These are phyloP conservation scores for Etheostoma spectabile DNA, from an alignment of 2,113 vertebrate species.

Conservation along the genomic window DNA sequence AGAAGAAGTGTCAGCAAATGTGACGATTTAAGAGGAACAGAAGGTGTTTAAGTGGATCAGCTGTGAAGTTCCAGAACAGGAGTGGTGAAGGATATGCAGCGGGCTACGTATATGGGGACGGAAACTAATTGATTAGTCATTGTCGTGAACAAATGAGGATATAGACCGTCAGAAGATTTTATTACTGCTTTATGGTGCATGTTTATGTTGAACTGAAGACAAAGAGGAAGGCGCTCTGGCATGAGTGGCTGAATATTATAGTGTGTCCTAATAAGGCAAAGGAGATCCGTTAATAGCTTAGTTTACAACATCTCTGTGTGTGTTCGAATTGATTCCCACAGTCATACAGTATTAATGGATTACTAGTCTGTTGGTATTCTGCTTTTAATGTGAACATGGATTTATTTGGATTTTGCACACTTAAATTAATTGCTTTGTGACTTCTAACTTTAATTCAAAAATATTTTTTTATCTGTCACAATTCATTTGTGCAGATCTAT, in stretches of 20 bases:
- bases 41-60: slow-evolving; percentile 23
- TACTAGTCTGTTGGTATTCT: neutral
- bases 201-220: slow-evolving; percentile 39
- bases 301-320: slow-evolving; percentile 8
- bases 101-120: slow-evolving; percentile 30
- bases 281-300: neutral
- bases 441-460: slow-evolving; percentile 7
- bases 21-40: slow-evolving; percentile 12
- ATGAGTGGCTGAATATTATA: slow-evolving; percentile 17
- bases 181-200: slow-evolving; percentile 38
- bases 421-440: slow-evolving; percentile 1
- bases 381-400: neutral
- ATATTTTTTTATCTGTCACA: slow-evolving; percentile 8
- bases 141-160: slow-evolving; percentile 54
- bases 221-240: too few relatives aligned
- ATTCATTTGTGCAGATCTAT: slow-evolving; percentile 4
- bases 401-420: neutral
- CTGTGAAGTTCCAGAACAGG: slow-evolving; percentile 44
- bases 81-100: slow-evolving; percentile 57
- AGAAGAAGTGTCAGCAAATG: neutral
- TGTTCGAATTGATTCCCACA: neutral
- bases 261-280: neutral
- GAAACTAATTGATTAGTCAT: slow-evolving; percentile 41
- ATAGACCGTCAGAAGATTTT: slow-evolving; percentile 61
- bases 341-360: neutral